A percentile compares a stretch with the other conserved stretches of the same genome.
These are phyloP conservation scores for Terebella lapidaria DNA, from an alignment of 2,888 invertebrate genomes.

Conservation along the genomic window DNA sequence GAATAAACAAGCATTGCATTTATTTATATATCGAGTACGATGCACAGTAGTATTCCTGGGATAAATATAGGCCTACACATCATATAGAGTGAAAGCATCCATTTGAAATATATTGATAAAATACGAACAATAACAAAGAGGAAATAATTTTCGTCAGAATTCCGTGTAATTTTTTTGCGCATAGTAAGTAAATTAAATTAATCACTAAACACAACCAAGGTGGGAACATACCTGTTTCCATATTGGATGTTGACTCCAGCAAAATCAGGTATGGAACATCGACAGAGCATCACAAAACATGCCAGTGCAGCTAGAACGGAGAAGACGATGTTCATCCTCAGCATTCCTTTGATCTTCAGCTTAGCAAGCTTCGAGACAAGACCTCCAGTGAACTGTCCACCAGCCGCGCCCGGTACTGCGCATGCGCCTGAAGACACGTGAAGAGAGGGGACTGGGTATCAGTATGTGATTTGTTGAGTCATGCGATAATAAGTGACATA, in stretches of 20 bases:
- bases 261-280: background rate
- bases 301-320: background rate
- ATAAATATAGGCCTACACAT: too few species aligned
- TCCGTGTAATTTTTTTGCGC: too few species aligned
- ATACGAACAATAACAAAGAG: too few species aligned
- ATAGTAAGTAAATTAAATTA: too few species aligned
- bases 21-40: too few species aligned
- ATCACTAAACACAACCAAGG: background rate
- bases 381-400: constrained; percentile 42
- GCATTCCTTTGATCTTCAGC: constrained; percentile 35
- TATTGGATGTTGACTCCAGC: background rate
- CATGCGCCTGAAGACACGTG: constrained; percentile 32
- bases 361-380: constrained; percentile 33
- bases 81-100: too few species aligned
- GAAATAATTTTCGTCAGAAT: too few species aligned
- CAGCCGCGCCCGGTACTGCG: constrained; percentile 41
- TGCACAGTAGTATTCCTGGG: too few species aligned
- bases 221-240: background rate
- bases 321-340: constrained; percentile 28
- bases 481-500: constrained; percentile 1
- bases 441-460: too few species aligned
- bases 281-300: background rate
- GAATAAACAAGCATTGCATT: too few species aligned
- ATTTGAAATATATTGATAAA: too few species aligned
- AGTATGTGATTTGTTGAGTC: too few species aligned